Evolutionary conservation across 2,888 invertebrate genomes (phyloP), one percentile per base, ranked within the genome.

Genomic region (Macaria notata): DNA sequence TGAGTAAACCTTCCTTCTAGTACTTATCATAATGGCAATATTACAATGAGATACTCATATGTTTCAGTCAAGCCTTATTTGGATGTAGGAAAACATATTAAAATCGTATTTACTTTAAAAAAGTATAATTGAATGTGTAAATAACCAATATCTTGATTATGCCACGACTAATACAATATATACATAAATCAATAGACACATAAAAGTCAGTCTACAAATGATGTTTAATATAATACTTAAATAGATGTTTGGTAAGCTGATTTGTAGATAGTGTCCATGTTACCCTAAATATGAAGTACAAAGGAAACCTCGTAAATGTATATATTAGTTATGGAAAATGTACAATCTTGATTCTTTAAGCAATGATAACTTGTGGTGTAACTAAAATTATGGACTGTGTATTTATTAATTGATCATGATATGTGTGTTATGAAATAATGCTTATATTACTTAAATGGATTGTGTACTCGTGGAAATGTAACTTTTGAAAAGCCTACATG

Each of bases 201-300:
- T 31, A 33, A 33, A 33, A 33, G 33, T 33, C 33, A 33, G 4
- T 33, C 33, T 33, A 33, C 33, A 6, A 60, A 58, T 49, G 48
- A 58, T 48, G 46, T 63, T 57, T 45, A 47, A 45, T 42, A 44
- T 38, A 38, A 47, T 41, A 30, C 7, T n/a, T n/a, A 4, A 36
- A 60, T 54, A 47, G 46, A 49, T 42, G 8, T 54, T 54, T 49
- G 55, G 57, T 63, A 42, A 63, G 57, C 59, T 61, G 56, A 55
- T 57, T 53, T 61, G 63, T 63, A 66, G 57, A 63, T 64, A 64
- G 56, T 64, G 61, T 61, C 58, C 61, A 60, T 38, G 62, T 67
- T 67, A 67, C 67, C 65, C 59, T 44, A 65, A 73, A 66, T 68
- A 65, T 67, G 63, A 73, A 75, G 75, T 76, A 76, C 76, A 76